Conservation (phyloP, 1,140 invertebrate genomes). For the Cydia splendana region DNA sequence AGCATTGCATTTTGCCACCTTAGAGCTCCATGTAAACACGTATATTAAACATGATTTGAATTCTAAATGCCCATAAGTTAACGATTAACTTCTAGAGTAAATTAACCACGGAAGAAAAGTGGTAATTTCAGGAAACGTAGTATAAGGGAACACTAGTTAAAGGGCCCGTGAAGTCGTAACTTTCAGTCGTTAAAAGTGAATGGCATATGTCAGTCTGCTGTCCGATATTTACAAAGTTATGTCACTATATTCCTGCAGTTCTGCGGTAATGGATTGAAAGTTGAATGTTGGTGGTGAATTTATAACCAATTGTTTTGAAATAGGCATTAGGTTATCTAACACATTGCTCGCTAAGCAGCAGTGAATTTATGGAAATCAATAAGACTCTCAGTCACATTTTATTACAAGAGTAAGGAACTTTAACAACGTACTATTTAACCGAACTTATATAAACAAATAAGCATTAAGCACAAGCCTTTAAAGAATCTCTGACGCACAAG, state of each 20-base stretch:
- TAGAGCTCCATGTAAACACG: too few species aligned
- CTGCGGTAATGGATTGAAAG: not conserved
- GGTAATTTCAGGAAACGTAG: not conserved
- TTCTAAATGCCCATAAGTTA: not conserved
- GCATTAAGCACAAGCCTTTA: conserved; percentile 3
- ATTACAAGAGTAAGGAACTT: not conserved
- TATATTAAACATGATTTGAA: not conserved
- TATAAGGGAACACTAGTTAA: not conserved
- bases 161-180: not conserved
- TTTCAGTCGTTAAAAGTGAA: not conserved
- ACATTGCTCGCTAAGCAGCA: not conserved
- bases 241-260: not conserved
- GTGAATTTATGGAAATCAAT: too few species aligned
- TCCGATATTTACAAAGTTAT: too few species aligned
- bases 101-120: too few species aligned
- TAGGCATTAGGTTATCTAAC: not conserved
- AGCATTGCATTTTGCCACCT: too few species aligned
- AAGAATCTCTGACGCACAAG: conserved; percentile 25
- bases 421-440: not conserved
- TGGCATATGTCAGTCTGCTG: not conserved
- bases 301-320: conserved; percentile 6
- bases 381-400: too few species aligned
- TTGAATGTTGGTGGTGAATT: not conserved
- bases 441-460: not conserved
- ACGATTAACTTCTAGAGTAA: too few species aligned